A percentile compares a stretch with the other conserved stretches of the same genome.
phyloP scores from a whole-genome alignment of 2,888 invertebrate species.

The Uropetala carovei region DNA sequence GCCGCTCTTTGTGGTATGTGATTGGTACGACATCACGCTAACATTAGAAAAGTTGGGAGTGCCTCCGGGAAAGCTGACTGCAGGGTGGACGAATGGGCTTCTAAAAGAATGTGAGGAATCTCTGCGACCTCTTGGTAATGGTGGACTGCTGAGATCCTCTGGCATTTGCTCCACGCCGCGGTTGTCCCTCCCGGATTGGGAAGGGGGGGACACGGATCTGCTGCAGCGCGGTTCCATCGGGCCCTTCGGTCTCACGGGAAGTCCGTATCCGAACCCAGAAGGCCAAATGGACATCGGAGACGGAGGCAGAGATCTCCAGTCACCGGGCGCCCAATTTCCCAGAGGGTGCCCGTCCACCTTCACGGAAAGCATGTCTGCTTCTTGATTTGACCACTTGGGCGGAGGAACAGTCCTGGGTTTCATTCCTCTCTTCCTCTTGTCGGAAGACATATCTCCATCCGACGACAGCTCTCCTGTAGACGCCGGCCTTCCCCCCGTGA shows the following conservation, averaged over 20 bases:
- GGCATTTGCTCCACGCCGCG: constrained; percentile 39
- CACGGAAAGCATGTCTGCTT: constrained; percentile 50
- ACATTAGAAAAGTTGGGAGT: constrained; percentile 42
- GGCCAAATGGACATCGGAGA: constrained; percentile 27
- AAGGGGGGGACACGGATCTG: constrained; percentile 42
- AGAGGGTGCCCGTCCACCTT: constrained; percentile 31
- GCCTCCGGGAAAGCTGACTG: constrained; percentile 45
- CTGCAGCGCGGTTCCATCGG: constrained; percentile 54
- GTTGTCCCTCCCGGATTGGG: neutral
- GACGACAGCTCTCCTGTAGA: neutral
- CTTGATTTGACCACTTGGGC: constrained; percentile 37
- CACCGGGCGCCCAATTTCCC: constrained; percentile 46
- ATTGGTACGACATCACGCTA: constrained; percentile 1
- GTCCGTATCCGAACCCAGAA: neutral
- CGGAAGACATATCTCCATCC: neutral
- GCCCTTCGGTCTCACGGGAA: constrained; percentile 21
- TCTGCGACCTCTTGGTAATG: constrained; percentile 47
- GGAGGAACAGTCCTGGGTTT: constrained; percentile 35
- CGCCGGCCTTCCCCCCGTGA: neutral
- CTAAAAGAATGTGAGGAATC: constrained; percentile 53
- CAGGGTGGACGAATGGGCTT: constrained; percentile 37
- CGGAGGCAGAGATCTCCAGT: constrained; percentile 48
- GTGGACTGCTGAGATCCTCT: constrained; percentile 46
- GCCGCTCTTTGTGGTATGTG: neutral
- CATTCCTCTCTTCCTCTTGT: constrained; percentile 38